Conservation (phyloP, 2,888 invertebrate species). For the Choreutis nemorana region DNA sequence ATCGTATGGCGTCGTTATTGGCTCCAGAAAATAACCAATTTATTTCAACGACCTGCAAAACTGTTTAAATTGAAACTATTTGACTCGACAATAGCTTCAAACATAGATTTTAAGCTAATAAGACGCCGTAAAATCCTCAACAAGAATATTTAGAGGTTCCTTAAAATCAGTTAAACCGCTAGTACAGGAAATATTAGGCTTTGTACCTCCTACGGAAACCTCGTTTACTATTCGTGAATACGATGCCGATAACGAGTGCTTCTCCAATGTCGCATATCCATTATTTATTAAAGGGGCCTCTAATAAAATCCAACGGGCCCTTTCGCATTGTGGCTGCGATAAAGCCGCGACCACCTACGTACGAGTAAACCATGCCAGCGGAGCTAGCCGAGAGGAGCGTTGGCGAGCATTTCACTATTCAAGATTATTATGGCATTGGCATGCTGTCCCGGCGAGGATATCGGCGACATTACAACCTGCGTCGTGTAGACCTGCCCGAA, state of each 20-base stretch:
- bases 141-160: no score
- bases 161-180: neutral
- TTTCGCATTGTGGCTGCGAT: conserved; percentile 40
- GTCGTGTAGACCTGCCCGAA: no score
- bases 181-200: no score
- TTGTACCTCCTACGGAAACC: no score
- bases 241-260: conserved; percentile 1
- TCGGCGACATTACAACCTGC: neutral
- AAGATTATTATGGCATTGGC: conserved; percentile 30
- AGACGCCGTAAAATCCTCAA: no score
- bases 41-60: conserved; percentile 1
- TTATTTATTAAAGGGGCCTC: conserved; percentile 43
- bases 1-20: no score
- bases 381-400: no score
- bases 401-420: conserved; percentile 23
- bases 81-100: no score
- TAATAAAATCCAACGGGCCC: conserved; percentile 38
- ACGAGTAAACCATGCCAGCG: no score
- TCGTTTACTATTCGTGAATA: neutral
- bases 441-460: conserved; percentile 16
- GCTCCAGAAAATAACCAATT: no score
- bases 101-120: no score
- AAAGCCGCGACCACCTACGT: conserved; percentile 55
- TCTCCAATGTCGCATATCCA: conserved; percentile 15
- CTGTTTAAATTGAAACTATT: conserved; percentile 5